Percentiles rank a stretch among this genome's conserved stretches.
These are phyloP conservation scores for Bombus breviceps DNA, from an alignment of 1,140 invertebrate genomes.

Conservation along the genomic window DNA sequence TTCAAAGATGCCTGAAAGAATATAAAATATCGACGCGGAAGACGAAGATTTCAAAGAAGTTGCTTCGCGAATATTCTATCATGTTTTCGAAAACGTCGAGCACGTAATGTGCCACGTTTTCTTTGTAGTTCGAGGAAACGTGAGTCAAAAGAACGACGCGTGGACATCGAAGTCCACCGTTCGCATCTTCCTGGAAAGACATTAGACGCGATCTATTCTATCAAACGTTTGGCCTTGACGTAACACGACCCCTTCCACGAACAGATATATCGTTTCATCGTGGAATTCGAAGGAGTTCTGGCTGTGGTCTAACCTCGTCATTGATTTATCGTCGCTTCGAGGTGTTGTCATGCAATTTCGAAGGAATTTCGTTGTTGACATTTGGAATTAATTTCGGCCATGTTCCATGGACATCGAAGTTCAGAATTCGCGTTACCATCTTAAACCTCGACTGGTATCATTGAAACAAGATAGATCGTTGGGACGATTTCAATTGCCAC, in stretches of 20 bases:
- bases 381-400: neutral
- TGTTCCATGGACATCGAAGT: neutral
- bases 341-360: neutral
- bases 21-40: neutral
- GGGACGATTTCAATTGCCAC: too few species aligned
- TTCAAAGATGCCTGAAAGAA: neutral
- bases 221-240: neutral
- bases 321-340: neutral
- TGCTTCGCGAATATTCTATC: neutral
- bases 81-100: neutral
- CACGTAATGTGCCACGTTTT: neutral
- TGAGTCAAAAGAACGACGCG: neutral
- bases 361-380: neutral
- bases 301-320: neutral
- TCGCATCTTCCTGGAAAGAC: neutral
- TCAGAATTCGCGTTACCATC: too few species aligned
- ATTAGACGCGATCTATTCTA: constrained; percentile 6
- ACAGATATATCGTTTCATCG: neutral
- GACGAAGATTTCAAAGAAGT: neutral
- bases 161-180: neutral
- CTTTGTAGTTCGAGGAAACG: constrained; percentile 2
- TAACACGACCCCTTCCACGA: constrained; percentile 14
- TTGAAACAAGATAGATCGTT: too few species aligned
- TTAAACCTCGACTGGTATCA: too few species aligned
- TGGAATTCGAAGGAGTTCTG: neutral